These are phyloP conservation scores for Conus betulinus DNA, from an alignment of 1,140 invertebrate species.

Conservation along the genomic window DNA sequence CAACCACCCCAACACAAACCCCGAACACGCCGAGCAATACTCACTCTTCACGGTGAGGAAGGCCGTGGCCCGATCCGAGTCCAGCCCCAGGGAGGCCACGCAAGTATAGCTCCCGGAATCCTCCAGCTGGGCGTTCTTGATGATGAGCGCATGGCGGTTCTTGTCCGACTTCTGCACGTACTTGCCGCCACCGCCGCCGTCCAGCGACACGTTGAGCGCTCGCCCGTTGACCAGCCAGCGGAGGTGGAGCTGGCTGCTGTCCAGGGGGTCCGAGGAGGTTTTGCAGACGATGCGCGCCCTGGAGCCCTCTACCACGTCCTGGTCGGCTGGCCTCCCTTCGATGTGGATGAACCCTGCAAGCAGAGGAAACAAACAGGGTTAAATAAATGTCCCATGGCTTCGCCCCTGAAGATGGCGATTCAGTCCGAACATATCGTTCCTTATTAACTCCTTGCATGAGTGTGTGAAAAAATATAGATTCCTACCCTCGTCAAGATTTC, in stretches of 20 bases:
- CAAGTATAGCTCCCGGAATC: conserved; percentile 97
- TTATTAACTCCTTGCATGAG: no score
- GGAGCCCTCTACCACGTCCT: conserved; percentile 29
- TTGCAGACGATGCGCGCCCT: conserved; percentile 24
- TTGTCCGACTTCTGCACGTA: conserved; percentile 38
- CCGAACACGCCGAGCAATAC: not conserved
- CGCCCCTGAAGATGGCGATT: no score
- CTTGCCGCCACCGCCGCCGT: not conserved
- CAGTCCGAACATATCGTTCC: no score
- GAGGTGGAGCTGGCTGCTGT: conserved; percentile 38
- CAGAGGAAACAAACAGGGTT: no score
- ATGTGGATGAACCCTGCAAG: conserved; percentile 23
- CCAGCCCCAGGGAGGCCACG: conserved; percentile 90
- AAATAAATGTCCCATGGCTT: no score
- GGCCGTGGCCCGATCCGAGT: conserved; percentile 88
- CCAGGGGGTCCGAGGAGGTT: conserved; percentile 25
- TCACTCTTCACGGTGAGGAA: conserved; percentile 91
- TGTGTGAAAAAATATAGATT: no score
- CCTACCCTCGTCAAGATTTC: no score
- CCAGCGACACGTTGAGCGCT: conserved; percentile 29
- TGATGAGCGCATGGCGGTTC: conserved; percentile 82
- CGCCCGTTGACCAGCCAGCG: conserved; percentile 51
- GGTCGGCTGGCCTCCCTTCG: not conserved
- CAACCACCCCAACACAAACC: not conserved
- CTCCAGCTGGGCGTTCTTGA: conserved; percentile 92